Base-by-base conservation (phyloP, 2,113 vertebrate species). In the Tor tambroides region DNA sequence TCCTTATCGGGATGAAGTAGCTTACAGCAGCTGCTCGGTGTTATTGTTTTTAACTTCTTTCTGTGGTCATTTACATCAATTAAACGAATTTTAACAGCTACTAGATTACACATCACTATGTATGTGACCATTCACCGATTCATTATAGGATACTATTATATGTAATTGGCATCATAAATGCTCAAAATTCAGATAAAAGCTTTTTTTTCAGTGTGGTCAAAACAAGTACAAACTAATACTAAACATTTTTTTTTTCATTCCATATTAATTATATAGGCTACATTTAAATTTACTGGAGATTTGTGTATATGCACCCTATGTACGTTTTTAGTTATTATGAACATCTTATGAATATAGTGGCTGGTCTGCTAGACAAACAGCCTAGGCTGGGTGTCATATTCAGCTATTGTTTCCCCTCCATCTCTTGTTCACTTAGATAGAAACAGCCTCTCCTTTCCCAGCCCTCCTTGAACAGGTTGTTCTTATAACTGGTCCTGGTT, bases 361-460 rank as follows among this genome's bases (percentile, higher is more conserved):
- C 6, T 35, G 49, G 35, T 49, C 56, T 71, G 65, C 63, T 72
- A 5, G 54, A 74, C n/a, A 41, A 30, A 72, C 85, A 21, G 30
- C n/a, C 49, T 81, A 46, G 49, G 54, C 83, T 77, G 59, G 76
- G 81, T 87, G 81, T 84, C 88, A 85, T 72, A 17, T 32, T 75
- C n/a, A 63, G 51, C 65, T 49, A 80, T 69, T 76, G 61, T 86
- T 89, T 63, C 49, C 65, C n/a, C 41, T 65, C 23, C 17, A n/a
- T 65, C 54, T 43, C 35, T 54, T 71, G 28, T 77, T 65, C 49
- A 11, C 17, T 72, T 59, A 12, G 51, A 61, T 4, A 1, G 19
- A 75, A 83, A 79, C 28, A 54, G 76, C 7, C 61, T 75, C 77
- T 77, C 23, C 6, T 61, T 10, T 51, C 35, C 15, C 26, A 79